Evolutionary conservation across 2,797 vertebrate species (phyloP), one percentile per base, ranked within the genome.

Genomic region (Rhyacichthys aspro): DNA sequence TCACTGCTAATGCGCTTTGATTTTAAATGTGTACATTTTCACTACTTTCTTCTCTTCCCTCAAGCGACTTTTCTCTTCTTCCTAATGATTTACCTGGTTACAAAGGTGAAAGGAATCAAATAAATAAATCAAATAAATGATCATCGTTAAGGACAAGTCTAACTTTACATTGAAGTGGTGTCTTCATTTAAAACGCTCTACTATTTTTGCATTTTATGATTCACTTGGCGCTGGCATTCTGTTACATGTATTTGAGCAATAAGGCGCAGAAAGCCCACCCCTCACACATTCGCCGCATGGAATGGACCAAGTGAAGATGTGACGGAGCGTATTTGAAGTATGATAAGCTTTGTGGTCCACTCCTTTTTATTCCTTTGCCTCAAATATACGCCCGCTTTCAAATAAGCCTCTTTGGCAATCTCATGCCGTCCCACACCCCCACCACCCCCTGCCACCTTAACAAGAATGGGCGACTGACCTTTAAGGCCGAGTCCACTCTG

Each of bases 391-490:
- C 75, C 78, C 34, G 74, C 90, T 87, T 90, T 89, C 87, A 90
- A 90, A 90, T 86, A 88, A 89, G 81, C 85, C 82, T 86, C 86
- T 89, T 88, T 88, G 79, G 77, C 84, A 81, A 81, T 78, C 81
- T 79, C 72, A 79, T 79, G 63, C 78, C 66, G 43, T 54, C 67
- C 46, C 56, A 38, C 33, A 9, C 43, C 44, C 53, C 33, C 47
- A 57, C 53, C 79, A 79, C 81, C 76, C 83, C 79, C 86, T 84
- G 75, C 85, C 86, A 87, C 88, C 89, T 83, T 88, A 77, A 83
- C 84, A 89, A 91, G 87, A 91, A 89, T 90, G 84, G 73, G 69
- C 81, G 84, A 83, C 85, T 91, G 87, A 93, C 88, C 85, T 90
- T 63, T 86, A 85, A 84, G 90, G 83, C 89, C 90, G 79, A 83